Evolutionary conservation across 2,888 invertebrate species (phyloP).

Genomic region (Drosophila greeni): DNA sequence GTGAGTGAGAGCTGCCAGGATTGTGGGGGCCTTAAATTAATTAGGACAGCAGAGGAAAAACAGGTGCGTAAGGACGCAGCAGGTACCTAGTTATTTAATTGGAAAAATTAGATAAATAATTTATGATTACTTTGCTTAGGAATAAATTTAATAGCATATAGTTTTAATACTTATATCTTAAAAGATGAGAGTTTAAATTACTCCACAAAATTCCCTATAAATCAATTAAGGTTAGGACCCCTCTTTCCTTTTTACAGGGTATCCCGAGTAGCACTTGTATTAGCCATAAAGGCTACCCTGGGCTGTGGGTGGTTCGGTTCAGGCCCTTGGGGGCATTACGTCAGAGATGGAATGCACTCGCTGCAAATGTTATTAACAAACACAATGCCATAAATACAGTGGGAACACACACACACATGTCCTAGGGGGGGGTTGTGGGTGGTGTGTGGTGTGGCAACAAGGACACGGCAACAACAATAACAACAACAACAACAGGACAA

Average conservation of each 20-base stretch:
- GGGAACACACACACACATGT: slow-evolving; percentile 4
- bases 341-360: slow-evolving; percentile 53
- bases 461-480: slow-evolving; percentile 24
- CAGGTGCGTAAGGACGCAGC: not conserved
- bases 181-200: not conserved
- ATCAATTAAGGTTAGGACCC: not conserved
- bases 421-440: not conserved
- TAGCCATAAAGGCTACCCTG: slow-evolving; percentile 15
- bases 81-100: not conserved
- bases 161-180: not conserved
- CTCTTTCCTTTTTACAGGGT: not conserved
- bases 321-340: slow-evolving; percentile 36
- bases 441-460: slow-evolving; percentile 11
- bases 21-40: slow-evolving; percentile 34
- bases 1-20: slow-evolving; percentile 27
- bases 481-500: slow-evolving; percentile 13
- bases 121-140: too few species aligned
- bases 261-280: slow-evolving; percentile 28
- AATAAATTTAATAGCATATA: not conserved
- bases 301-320: not conserved
- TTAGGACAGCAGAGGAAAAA: slow-evolving; percentile 27
- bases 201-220: not conserved
- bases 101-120: not conserved
- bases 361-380: slow-evolving; percentile 63
- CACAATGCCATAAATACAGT: slow-evolving; percentile 49